Evolutionary conservation across 2,888 invertebrate genomes (phyloP), one percentile per base, ranked within the genome.

Genomic region (Caenorhabditis sp.): DNA sequence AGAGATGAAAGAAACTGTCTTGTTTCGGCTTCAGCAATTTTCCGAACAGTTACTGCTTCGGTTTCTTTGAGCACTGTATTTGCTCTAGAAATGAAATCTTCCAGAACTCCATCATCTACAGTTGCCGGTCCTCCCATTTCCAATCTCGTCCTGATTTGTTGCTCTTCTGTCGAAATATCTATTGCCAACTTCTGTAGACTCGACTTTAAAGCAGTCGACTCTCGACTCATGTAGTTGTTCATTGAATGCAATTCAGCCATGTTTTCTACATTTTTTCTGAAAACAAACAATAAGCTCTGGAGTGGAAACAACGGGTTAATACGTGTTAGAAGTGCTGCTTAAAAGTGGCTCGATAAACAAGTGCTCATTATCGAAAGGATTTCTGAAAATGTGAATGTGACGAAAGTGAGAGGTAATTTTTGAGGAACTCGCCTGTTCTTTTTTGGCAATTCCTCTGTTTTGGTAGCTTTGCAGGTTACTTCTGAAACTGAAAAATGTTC

Each of bases 11-110:
- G 47, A n/a, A 70, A 79, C 49, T 79, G 70, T 1, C 26, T 41
- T 0, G 79, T 79, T 14, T 79, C 79, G 2, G 79, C 79, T 44
- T 79, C 79, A 0, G 79, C 79, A 10, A 70, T 79, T 24, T 79
- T 79, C 6, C 70, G 24, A 6, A 79, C 70, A 0, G 70, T 79
- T n/a, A 79, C 79, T 16, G 79, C 79, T 64, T 70, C 79, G 12
- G 79, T 79, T n/a, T 79, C 70, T 64, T 79, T 70, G n/a, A 79
- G 26, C 1, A 79, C 70, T 2, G 54, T 63, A 54, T 79, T 79
- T 1, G 79, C 79, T 35, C 79, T 49, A 16, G 64, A 31, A 0
- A 79, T 79, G 26, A 79, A 79, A 24, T 79, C 79, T n/a, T 70
- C 70, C n/a, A 79, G 24, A 35, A 64, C 56, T 5, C 22, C 47